Evolutionary conservation across 2,113 vertebrate genomes (phyloP), one percentile per base, ranked within the genome.

Genomic region (Garra rufa): DNA sequence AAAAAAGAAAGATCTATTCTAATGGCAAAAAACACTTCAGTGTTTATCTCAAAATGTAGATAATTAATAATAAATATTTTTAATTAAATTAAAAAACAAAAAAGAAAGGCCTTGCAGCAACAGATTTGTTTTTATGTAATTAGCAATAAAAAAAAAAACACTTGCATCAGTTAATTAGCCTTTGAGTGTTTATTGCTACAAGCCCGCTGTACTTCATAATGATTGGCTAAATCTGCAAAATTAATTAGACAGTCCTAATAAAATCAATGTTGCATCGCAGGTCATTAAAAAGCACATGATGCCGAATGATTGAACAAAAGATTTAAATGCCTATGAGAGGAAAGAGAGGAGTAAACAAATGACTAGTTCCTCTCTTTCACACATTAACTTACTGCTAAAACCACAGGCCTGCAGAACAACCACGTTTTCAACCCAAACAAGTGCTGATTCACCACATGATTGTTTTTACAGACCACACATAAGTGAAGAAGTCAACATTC

Each of bases 121-220:
- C 63, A 48, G 26, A 73, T 83, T 71, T 50, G 43, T 44, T 13
- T 76, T 44, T 88, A 55, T 85, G 80, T 84, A 92, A 92, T 90
- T 88, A 91, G 59, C 86, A 81, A 52, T 30, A 89, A 89, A 91
- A 87, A 89, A 91, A 87, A 75, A 86, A 87, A 55, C 52, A 86
- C 87, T 88, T 89, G 81, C 75, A 73, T 86, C 70, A 87, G 88
- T 70, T 88, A 87, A 91, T 92, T 87, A 90, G 82, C 48, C 67
- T 69, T 74, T 6, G 41, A 86, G 74, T 59, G 76, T 85, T 83
- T 78, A 85, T 83, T 84, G 77, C 70, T 75, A 63, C 52, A 69
- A 83, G 85, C 65, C n/a, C 24, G 65, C 41, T 85, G 41, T 83
- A 80, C 78, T 86, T 84, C 84, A 88, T 70, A 86, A 80, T 69